Conservation (phyloP, 2,888 invertebrate genomes). For the Agrenia bidenticulata region DNA sequence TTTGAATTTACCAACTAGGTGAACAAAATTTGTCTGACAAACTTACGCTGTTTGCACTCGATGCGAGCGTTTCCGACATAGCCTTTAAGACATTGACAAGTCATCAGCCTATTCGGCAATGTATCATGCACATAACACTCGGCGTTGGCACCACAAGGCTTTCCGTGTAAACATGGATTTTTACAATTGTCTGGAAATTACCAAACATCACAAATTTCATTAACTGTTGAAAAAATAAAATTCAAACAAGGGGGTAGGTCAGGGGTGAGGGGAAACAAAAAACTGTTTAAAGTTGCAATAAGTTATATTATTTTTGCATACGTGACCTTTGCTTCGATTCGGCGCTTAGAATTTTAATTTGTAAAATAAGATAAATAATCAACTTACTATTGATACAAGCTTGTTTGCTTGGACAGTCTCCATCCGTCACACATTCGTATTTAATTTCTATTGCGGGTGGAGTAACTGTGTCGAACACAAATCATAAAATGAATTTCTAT, state of each 20-base stretch:
- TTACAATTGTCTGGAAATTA: conserved; percentile 61
- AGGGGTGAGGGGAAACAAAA: no score
- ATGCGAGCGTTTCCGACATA: conserved; percentile 82
- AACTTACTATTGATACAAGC: conserved; percentile 71
- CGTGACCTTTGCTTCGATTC: no score
- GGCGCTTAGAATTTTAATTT: no score
- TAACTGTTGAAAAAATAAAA: no score
- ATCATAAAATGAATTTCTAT: conserved; percentile 30
- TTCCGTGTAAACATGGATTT: conserved; percentile 67
- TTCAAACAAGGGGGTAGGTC: no score
- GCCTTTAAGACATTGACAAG: conserved; percentile 80
- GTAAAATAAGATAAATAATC: no score
- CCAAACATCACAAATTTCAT: no score
- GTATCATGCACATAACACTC: conserved; percentile 72
- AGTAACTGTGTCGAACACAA: background rate
- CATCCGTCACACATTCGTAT: conserved; percentile 45
- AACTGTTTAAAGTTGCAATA: no score
- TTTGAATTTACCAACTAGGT: background rate
- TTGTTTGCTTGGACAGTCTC: conserved; percentile 70
- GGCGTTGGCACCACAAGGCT: conserved; percentile 57
- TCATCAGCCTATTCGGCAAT: conserved; percentile 81
- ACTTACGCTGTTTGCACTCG: conserved; percentile 76
- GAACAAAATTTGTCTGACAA: no score
- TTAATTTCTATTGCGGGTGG: conserved; percentile 22
- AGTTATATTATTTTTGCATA: no score